Evolutionary conservation across 2,113 vertebrate species (phyloP), one percentile per base, ranked within the genome.

Genomic region (Rutilus rutilus): DNA sequence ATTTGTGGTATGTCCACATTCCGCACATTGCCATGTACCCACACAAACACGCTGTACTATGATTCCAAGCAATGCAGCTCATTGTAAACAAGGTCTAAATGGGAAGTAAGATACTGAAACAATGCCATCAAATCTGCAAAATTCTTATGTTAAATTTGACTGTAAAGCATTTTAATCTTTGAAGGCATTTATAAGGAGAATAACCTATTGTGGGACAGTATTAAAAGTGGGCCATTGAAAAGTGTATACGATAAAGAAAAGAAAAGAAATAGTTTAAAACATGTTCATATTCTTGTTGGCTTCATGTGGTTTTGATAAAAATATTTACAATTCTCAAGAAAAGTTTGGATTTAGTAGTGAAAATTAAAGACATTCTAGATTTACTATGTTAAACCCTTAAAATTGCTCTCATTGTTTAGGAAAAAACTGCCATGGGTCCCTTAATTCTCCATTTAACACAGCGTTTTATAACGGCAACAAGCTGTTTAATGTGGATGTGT

Each of bases 1-100:
- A 78, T 57, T 30, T 57, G n/a, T 59, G 50, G 50, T 78, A 78
- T 78, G 76, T 52, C 71, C 6, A 11, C 19, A 45, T 14, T 74
- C 71, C 5, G 2, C 54, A 23, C 5, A 6, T 45, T 0, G 2
- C 27, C 27, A 33, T 11, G 2, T 21, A 77, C 73, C 42, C 74
- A 76, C 8, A 77, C 50, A 14, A 36, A 71, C 17, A 67, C 25
- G 5, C 67, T 3, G 9, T 39, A 71, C 19, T 39, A 71, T 71
- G 33, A 54, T 42, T 79, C 12, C 54, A 60, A 42, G 33, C 21
- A 57, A 19, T 57, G 52, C 52, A 57, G 8, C 6, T 21, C 19
- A 42, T 54, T 19, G 45, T 52, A 54, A 27, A 27, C 15, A 30
- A 30, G 25, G 47, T 52, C 15, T 30, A 19, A 77, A 30, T 54